Evolutionary conservation across 2,113 vertebrate species (phyloP).

Genomic region (Pimephales promelas): DNA sequence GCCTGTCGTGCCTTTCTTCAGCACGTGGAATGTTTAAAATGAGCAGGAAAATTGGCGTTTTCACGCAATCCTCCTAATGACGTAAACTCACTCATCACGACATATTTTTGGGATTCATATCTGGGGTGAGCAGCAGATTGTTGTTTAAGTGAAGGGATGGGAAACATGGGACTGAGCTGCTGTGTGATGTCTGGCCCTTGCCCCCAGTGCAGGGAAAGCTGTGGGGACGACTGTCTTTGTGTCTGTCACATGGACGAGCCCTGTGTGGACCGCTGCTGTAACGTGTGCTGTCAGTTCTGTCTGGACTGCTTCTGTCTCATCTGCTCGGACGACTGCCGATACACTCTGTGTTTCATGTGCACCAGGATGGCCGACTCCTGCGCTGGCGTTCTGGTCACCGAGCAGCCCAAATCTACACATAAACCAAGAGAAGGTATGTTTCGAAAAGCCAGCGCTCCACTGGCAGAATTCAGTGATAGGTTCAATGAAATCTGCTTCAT

Average conservation of each 20-base stretch:
- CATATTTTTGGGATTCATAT: background rate
- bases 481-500: background rate
- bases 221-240: conserved; percentile 41
- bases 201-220: conserved; percentile 55
- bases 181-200: conserved; percentile 38
- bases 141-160: background rate
- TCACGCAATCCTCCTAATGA: conserved; percentile 12
- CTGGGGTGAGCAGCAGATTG: background rate
- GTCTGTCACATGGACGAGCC: conserved; percentile 51
- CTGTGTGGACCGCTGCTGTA: conserved; percentile 70
- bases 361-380: conserved; percentile 57
- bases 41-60: conserved; percentile 8
- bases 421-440: conserved; percentile 38
- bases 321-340: conserved; percentile 71
- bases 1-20: background rate
- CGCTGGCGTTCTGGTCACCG: conserved; percentile 39
- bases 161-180: conserved; percentile 19
- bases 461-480: background rate
- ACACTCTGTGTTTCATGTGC: conserved; percentile 68
- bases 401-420: conserved; percentile 45
- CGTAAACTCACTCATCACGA: conserved; percentile 15
- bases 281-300: conserved; percentile 72
- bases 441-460: background rate
- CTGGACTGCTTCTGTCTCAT: conserved; percentile 62
- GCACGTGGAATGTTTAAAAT: background rate